These are phyloP conservation scores for Orchesella cincta DNA, from an alignment of 1,140 invertebrate species.

Conservation along the genomic window DNA sequence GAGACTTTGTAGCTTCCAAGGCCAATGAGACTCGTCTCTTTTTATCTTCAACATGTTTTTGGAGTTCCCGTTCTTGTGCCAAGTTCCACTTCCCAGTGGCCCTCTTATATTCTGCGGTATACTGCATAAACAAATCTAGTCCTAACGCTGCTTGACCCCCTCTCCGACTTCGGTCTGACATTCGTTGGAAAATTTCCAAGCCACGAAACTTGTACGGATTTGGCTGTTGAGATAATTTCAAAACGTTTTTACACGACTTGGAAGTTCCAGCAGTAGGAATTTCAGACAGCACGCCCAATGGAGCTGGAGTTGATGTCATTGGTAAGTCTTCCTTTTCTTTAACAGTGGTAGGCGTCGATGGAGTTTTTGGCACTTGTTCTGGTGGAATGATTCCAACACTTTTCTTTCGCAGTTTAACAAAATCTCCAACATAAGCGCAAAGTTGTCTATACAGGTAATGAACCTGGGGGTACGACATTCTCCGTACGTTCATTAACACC, in stretches of 20 bases:
- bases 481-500: conserved; percentile 38
- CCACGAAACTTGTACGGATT: conserved; percentile 16
- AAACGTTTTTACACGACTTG: background rate
- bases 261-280: background rate
- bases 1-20: background rate
- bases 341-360: background rate
- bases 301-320: background rate
- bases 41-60: conserved; percentile 4
- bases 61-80: conserved; percentile 21
- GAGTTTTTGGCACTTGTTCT: background rate
- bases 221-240: conserved; percentile 6
- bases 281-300: background rate
- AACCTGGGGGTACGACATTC: conserved; percentile 47
- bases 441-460: conserved; percentile 23
- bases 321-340: background rate
- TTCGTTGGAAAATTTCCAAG: conserved; percentile 37
- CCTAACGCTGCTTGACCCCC: background rate
- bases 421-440: conserved; percentile 3
- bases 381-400: conserved; percentile 2
- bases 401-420: conserved; percentile 9
- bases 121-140: conserved; percentile 21
- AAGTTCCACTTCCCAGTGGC: conserved; percentile 3
- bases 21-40: conserved; percentile 21
- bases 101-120: conserved; percentile 32
- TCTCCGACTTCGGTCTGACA: conserved; percentile 22